Percentiles rank a stretch among this genome's conserved stretches.
phyloP scores from a whole-genome alignment of 2,113 vertebrate genomes.

The Salvelinus namaycush region DNA sequence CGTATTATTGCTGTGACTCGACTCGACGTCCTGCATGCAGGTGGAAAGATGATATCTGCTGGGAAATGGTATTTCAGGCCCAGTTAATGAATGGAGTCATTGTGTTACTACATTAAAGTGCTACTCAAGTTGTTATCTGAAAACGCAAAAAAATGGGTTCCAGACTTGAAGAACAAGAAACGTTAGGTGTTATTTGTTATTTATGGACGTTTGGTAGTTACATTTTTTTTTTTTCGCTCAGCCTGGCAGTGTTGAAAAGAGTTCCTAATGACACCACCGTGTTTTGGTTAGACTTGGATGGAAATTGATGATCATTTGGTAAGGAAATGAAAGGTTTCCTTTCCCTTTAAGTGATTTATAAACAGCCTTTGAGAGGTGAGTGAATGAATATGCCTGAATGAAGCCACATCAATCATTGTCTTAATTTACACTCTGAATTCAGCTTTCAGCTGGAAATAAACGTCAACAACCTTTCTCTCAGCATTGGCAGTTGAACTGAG shows the following conservation, averaged over 20 bases:
- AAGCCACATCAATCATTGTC: conserved; percentile 7
- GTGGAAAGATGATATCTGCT: conserved; percentile 65
- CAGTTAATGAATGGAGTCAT: conserved; percentile 65
- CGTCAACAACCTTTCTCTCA: conserved; percentile 10
- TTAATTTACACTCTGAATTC: neutral
- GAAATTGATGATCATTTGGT: conserved; percentile 17
- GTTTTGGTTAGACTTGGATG: conserved; percentile 17
- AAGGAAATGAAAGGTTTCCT: conserved; percentile 27
- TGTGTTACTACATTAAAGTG: conserved; percentile 61
- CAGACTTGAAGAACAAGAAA: too few relatives aligned
- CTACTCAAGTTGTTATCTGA: conserved; percentile 66
- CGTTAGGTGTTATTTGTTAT: conserved; percentile 28
- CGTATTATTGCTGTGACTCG: too few relatives aligned
- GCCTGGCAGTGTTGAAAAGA: conserved; percentile 10
- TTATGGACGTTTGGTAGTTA: conserved; percentile 23
- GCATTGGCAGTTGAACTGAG: conserved; percentile 22
- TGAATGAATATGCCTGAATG: neutral
- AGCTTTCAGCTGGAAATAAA: conserved; percentile 21
- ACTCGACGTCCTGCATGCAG: conserved; percentile 20
- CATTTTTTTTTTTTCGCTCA: conserved; percentile 14
- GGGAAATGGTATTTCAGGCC: conserved; percentile 49
- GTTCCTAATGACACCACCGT: conserved; percentile 27
- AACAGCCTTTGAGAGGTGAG: neutral
- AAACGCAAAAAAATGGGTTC: conserved; percentile 60
- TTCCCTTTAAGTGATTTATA: conserved; percentile 1